Conservation (phyloP, 2,888 invertebrate genomes). For the Coecobrya sp. region DNA sequence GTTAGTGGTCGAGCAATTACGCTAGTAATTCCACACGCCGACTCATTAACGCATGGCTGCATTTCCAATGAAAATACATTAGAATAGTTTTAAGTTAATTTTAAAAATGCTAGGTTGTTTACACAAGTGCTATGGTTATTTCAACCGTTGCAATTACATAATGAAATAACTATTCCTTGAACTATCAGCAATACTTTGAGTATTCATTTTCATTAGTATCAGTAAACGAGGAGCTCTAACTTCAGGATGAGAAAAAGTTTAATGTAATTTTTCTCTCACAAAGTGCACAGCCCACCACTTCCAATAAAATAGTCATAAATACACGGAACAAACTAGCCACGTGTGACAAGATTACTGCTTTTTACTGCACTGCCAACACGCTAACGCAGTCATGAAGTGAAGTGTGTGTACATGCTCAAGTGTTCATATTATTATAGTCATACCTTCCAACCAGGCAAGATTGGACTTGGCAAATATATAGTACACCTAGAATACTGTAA, state of each 20-base stretch:
- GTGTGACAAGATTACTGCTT: constrained; percentile 32
- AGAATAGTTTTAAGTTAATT: too few relatives aligned
- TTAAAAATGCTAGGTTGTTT: neutral
- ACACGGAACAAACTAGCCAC: constrained; percentile 7
- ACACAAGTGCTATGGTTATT: neutral
- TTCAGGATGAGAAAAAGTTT: neutral
- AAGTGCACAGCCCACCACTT: neutral
- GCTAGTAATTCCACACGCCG: too few relatives aligned
- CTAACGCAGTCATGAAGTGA: neutral
- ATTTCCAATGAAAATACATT: too few relatives aligned
- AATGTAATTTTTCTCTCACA: neutral
- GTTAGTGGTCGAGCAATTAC: too few relatives aligned
- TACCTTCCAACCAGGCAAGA: too few relatives aligned
- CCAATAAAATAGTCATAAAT: neutral
- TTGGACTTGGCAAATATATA: too few relatives aligned
- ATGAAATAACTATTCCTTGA: neutral
- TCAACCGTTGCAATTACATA: neutral
- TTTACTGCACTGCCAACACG: neutral
- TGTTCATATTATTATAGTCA: neutral
- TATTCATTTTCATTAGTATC: neutral
- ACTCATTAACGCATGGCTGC: too few relatives aligned
- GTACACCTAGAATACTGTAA: too few relatives aligned
- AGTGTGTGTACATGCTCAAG: neutral
- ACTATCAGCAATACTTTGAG: neutral
- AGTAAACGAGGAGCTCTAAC: neutral